Conservation (phyloP, 2,113 vertebrate genomes). For the Oreochromis aureus region DNA sequence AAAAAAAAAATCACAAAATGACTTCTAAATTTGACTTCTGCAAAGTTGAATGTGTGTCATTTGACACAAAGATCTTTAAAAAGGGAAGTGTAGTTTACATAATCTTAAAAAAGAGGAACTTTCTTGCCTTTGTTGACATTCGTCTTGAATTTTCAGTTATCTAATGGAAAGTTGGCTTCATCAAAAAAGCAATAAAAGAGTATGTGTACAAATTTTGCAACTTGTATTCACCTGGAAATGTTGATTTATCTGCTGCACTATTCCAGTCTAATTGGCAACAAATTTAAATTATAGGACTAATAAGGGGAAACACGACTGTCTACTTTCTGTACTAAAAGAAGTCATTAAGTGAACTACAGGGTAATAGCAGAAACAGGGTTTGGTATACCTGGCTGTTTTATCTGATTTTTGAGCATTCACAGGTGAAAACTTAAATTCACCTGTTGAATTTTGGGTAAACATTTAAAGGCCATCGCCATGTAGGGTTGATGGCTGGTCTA, state of each 20-base stretch:
- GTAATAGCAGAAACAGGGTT: neutral
- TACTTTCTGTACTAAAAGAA: neutral
- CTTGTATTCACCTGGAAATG: neutral
- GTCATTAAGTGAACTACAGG: neutral
- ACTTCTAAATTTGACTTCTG: neutral
- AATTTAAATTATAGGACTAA: neutral
- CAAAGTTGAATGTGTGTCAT: neutral
- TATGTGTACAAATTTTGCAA: neutral
- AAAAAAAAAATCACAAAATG: neutral
- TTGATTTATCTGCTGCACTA: neutral
- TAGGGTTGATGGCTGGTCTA: neutral
- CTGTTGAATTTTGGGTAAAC: neutral
- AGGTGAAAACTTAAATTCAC: neutral
- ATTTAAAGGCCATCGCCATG: neutral
- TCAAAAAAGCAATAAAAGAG: neutral
- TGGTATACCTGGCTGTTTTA: neutral
- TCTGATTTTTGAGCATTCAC: neutral
- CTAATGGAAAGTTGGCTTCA: neutral
- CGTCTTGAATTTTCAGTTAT: neutral
- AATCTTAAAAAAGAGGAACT: neutral
- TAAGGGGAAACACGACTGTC: neutral
- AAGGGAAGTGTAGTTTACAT: neutral
- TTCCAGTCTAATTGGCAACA: neutral
- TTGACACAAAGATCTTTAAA: neutral
- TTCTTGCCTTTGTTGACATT: neutral